Conservation (phyloP, 92 coral and sea anemone species). For the Hydrozoanthus gracilis region DNA sequence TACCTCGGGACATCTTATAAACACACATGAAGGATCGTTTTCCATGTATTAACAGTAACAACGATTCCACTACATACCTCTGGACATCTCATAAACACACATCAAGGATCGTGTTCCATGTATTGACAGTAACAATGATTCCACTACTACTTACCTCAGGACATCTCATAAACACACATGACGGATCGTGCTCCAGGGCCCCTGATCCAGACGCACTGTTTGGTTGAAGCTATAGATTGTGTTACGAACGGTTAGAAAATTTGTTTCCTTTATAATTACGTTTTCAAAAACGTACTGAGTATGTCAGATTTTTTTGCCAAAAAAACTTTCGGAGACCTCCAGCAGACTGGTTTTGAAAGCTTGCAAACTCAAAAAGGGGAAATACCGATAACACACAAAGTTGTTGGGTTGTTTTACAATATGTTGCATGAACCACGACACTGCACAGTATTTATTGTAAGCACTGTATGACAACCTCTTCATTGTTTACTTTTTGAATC, state of each 20-base stretch:
- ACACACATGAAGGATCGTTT: constrained; percentile 92
- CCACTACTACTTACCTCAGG: constrained; percentile 66
- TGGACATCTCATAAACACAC: constrained; percentile 51
- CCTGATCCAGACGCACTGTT: constrained; percentile 99
- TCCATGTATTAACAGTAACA: constrained; percentile 44
- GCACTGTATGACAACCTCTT: too few species aligned
- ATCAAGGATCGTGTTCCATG: constrained; percentile 92
- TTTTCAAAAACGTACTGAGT: too few species aligned
- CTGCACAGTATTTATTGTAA: too few species aligned
- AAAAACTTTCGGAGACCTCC: too few species aligned
- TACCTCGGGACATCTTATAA: constrained; percentile 86
- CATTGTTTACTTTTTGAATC: too few species aligned
- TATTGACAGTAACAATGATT: too few species aligned
- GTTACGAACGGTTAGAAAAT: neutral
- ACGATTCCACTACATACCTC: neutral
- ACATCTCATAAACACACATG: constrained; percentile 86
- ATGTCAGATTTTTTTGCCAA: too few species aligned
- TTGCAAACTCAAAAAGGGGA: too few species aligned
- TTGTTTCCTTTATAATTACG: neutral
- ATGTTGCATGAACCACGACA: too few species aligned
- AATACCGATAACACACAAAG: too few species aligned
- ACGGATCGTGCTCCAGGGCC: constrained; percentile 95
- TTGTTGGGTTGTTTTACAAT: too few species aligned
- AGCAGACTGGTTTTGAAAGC: too few species aligned
- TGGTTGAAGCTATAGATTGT: constrained; percentile 81